Conservation (phyloP, 2,797 vertebrate genomes). For the Eulemur mongoz region DNA sequence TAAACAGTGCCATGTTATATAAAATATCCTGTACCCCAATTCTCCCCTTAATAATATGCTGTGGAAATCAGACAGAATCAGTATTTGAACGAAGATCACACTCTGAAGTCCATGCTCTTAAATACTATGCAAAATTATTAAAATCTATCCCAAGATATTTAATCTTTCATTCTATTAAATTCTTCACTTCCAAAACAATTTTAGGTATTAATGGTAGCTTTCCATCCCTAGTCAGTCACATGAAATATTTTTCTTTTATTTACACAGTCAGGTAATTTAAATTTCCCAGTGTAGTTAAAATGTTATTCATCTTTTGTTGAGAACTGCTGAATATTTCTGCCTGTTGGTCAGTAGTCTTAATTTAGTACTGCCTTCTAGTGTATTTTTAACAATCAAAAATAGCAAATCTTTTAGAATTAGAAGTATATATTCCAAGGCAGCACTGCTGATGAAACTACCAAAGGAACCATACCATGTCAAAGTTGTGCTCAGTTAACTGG, state of each 20-base stretch:
- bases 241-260: background rate
- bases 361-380: background rate
- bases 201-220: background rate
- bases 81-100: background rate
- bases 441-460: background rate
- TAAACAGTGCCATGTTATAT: background rate
- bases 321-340: background rate
- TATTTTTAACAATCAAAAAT: background rate
- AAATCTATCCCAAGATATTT: background rate
- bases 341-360: background rate
- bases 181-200: background rate
- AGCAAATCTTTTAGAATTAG: slow-evolving; percentile 4
- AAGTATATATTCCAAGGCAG: background rate
- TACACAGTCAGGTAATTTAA: background rate
- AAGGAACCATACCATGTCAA: background rate
- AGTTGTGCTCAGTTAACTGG: background rate
- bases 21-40: background rate
- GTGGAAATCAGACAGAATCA: background rate
- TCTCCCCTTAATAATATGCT: background rate
- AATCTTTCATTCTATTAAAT: background rate
- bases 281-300: background rate
- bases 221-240: background rate
- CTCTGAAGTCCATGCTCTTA: background rate
- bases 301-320: background rate
- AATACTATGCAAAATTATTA: background rate